phyloP scores from a whole-genome alignment of 2,888 invertebrate genomes.

The Hybos culiciformis region DNA sequence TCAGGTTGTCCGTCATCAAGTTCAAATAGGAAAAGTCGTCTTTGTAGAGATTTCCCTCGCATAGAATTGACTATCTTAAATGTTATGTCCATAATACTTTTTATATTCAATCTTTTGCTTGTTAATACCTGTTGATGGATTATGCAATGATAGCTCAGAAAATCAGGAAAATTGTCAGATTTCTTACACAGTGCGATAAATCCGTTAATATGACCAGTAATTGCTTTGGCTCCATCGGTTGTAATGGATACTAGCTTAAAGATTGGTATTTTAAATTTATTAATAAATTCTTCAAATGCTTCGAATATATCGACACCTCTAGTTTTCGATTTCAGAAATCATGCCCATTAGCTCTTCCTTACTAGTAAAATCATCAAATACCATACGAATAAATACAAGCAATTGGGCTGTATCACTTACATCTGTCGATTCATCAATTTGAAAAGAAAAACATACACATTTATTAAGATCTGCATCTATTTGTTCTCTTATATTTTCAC shows the following conservation, averaged over 20 bases:
- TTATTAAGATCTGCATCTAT: too few relatives aligned
- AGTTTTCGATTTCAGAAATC: conserved; percentile 14
- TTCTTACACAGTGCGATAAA: background rate
- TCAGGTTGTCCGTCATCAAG: background rate
- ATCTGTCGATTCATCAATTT: conserved; percentile 18
- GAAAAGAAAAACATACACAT: conserved; percentile 7
- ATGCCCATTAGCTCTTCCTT: conserved; percentile 17
- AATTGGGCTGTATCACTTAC: conserved; percentile 15
- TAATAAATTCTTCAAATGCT: background rate
- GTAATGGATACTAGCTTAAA: conserved; percentile 3
- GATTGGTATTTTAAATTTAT: background rate
- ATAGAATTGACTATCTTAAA: background rate
- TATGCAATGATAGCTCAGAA: conserved; percentile 2
- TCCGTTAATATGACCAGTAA: background rate
- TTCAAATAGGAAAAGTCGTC: background rate
- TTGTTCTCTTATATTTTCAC: too few relatives aligned
- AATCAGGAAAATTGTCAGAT: background rate
- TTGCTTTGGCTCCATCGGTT: background rate
- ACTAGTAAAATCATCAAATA: conserved; percentile 14
- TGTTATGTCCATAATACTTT: background rate
- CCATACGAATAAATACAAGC: conserved; percentile 15
- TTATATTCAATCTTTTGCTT: background rate
- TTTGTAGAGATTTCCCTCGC: background rate
- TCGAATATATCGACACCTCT: background rate
- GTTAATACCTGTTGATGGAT: conserved; percentile 1